Evolutionary conservation across 30 jellyfish, hydroid and myxozoan species (phyloP).

Genomic region (Turritopsis rubra): DNA sequence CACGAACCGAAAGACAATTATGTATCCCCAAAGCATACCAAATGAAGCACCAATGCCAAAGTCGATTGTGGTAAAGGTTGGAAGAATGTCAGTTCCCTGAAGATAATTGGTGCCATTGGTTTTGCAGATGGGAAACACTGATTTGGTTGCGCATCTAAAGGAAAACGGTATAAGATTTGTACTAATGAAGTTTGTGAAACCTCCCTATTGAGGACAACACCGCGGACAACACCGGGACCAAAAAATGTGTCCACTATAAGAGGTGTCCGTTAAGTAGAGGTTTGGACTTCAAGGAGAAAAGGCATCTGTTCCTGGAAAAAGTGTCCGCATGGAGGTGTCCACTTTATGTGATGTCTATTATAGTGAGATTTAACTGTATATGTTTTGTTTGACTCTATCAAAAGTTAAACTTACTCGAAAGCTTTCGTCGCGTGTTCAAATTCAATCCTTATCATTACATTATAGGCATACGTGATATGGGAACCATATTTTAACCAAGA

Average conservation of each 20-base stretch:
- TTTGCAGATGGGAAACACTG: conserved; percentile 16
- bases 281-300: no score
- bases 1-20: conserved; percentile 14
- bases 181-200: not conserved
- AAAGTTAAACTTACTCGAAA: conserved; percentile 36
- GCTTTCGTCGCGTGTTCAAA: conserved; percentile 24
- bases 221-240: no score
- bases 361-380: no score
- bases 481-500: conserved; percentile 52
- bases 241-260: no score
- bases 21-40: conserved; percentile 1
- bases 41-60: conserved; percentile 24
- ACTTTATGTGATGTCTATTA: no score
- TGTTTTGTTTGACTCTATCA: no score
- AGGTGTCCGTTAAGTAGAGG: no score
- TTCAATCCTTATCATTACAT: conserved; percentile 32
- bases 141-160: conserved; percentile 24
- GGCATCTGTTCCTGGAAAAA: no score
- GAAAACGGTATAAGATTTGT: not conserved
- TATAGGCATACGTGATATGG: conserved; percentile 33
- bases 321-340: no score
- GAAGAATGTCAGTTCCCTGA: conserved; percentile 35
- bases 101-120: conserved; percentile 18
- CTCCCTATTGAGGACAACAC: no score
- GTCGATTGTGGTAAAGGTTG: conserved; percentile 10